Base-by-base conservation (phyloP, 2,797 vertebrate species). In the Eulemur coronatus region DNA sequence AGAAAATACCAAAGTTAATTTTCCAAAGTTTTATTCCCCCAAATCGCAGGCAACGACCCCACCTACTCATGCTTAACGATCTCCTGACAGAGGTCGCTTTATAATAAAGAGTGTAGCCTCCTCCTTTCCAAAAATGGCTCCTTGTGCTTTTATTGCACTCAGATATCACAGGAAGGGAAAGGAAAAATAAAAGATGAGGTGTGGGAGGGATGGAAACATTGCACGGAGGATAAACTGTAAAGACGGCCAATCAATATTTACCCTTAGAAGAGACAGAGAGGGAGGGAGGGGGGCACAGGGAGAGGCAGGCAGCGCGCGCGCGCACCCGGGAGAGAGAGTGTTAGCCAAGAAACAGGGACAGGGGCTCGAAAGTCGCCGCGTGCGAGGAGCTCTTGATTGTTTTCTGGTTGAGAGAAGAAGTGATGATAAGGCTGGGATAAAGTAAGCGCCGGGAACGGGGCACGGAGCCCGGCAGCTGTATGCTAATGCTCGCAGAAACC, bases 391-490 rank as follows among this genome's bases (percentile, higher is more conserved):
- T 97, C 97, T 90, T 94, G 98, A 97, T 98, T 98, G 97, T 98
- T 97, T 97, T 97, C 97, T 96, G 97, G 94, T 93, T 75, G 97
- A 96, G 97, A 97, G 97, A 95, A 96, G 96, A 92, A 95, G 96
- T 96, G 98, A 89, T 87, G 98, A 97, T 97, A 94, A 97, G 97
- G 97, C 95, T 65, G 67, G 97, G 96, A 91, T 96, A 91, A 97
- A 98, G 98, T 95, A 96, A 91, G 97, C 97, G 86, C 86, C 13
- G 82, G 92, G 82, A 67, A 33, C 65, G 67, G 89, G 97, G 95
- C 96, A 26, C 86, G n/a, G 96, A 96, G 96, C 96, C 97, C 95
- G 94, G 98, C 99, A 99, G 99, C 99, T 99, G 99, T 99, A 99
- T 99, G 99, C 98, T 99, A 99, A 99, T 99, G 9, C 67, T 94